Conservation (phyloP, 2,797 vertebrate species). For the Kryptopterus vitreolus region DNA sequence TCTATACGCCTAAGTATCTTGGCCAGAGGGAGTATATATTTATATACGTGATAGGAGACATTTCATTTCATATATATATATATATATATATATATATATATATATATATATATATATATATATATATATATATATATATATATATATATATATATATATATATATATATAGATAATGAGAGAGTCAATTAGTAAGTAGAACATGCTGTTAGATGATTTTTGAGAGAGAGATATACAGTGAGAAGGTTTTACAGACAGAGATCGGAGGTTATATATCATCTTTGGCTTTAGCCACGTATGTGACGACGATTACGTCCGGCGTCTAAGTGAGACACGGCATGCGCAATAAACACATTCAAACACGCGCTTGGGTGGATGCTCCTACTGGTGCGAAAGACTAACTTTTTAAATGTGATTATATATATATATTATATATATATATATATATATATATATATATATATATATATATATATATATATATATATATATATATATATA, state of each 20-base stretch:
- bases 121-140: too few relatives aligned
- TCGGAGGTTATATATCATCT: conserved; percentile 61
- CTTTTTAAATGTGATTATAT: too few relatives aligned
- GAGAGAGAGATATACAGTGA: conserved; percentile 35
- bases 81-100: too few relatives aligned
- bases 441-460: too few relatives aligned
- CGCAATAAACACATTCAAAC: conserved; percentile 8
- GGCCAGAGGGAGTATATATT: conserved; percentile 63
- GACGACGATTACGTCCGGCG: conserved; percentile 58
- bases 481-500: too few relatives aligned
- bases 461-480: too few relatives aligned
- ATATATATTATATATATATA: too few relatives aligned
- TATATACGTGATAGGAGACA: conserved; percentile 51
- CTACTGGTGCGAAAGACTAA: too few relatives aligned
- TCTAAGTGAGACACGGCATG: conserved; percentile 56
- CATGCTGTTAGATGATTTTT: conserved; percentile 66
- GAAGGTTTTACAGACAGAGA: conserved; percentile 49
- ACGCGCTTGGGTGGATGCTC: conserved; percentile 50
- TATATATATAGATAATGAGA: too few relatives aligned
- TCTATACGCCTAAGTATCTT: conserved; percentile 60
- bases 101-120: too few relatives aligned
- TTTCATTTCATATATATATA: conserved; percentile 3
- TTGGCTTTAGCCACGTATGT: conserved; percentile 74
- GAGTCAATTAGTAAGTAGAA: conserved; percentile 58
- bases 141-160: conserved; percentile 17